phyloP scores from a whole-genome alignment of 37 sponge, comb jelly and placozoan genomes.

The Haliclona indistincta region DNA sequence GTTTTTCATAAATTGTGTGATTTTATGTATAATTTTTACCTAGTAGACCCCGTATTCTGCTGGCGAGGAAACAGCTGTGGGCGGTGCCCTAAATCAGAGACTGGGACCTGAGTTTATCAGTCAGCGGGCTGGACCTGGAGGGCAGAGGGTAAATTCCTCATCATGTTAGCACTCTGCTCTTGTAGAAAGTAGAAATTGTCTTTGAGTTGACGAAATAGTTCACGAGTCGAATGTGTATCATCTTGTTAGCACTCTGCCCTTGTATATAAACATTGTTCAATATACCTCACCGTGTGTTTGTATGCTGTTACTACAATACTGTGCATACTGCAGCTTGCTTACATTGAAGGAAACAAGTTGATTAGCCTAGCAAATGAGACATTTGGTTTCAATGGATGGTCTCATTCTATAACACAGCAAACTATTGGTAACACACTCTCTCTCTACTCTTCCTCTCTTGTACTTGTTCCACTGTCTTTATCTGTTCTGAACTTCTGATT shows the following conservation, averaged over 20 bases:
- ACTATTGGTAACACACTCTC: conserved; percentile 59
- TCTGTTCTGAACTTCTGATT: too few species aligned
- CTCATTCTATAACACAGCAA: conserved; percentile 77
- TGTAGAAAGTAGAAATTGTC: background rate
- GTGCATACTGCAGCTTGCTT: conserved; percentile 57
- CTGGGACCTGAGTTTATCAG: conserved; percentile 85
- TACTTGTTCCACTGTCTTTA: too few species aligned
- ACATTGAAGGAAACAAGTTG: conserved; percentile 75
- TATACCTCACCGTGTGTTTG: too few species aligned
- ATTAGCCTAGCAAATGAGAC: conserved; percentile 78
- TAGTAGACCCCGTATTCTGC: conserved; percentile 22
- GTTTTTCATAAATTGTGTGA: background rate
- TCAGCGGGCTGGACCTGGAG: conserved; percentile 76
- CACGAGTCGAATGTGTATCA: too few species aligned
- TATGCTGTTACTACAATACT: too few species aligned
- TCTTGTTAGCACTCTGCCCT: too few species aligned
- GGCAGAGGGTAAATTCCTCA: conserved; percentile 67
- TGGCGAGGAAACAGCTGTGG: conserved; percentile 64
- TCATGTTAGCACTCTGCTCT: background rate
- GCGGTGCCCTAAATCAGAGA: conserved; percentile 64
- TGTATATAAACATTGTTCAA: too few species aligned
- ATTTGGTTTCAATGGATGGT: conserved; percentile 90
- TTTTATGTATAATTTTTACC: background rate
- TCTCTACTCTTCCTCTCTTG: too few species aligned
- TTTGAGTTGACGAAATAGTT: too few species aligned